phyloP scores from a whole-genome alignment of 2,888 invertebrate species.

The Parthenolecanium corni region DNA sequence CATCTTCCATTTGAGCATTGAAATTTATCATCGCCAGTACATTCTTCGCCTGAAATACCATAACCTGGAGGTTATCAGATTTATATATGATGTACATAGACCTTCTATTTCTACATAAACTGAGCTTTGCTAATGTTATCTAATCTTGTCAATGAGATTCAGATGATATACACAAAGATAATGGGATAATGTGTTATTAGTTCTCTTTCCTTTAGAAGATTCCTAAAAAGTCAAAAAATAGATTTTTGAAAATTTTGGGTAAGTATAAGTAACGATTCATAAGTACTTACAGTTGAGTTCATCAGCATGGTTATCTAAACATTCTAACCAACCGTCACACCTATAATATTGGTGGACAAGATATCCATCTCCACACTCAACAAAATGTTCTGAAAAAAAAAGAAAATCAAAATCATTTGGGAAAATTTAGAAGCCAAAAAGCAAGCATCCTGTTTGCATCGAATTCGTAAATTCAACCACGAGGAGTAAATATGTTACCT shows the following conservation, averaged over 20 bases:
- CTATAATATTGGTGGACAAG: slow-evolving; percentile 37
- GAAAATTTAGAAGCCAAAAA: too few species aligned
- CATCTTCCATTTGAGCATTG: slow-evolving; percentile 41
- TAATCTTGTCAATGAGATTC: too few species aligned
- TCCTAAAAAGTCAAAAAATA: too few species aligned
- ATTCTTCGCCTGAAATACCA: slow-evolving; percentile 34
- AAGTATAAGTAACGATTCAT: too few species aligned
- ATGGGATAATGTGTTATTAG: too few species aligned
- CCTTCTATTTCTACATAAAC: background rate
- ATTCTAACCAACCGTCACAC: slow-evolving; percentile 39
- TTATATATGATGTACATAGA: background rate
- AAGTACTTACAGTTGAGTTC: slow-evolving; percentile 38
- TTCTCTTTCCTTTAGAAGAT: too few species aligned
- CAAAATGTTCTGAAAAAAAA: slow-evolving; percentile 35
- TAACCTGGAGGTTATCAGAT: background rate
- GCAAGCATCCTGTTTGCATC: too few species aligned
- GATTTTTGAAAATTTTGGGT: too few species aligned
- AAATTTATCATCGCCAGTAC: slow-evolving; percentile 36
- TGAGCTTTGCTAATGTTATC: background rate
- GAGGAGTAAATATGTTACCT: too few species aligned
- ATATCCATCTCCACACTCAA: slow-evolving; percentile 36
- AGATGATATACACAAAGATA: too few species aligned
- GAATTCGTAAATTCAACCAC: too few species aligned
- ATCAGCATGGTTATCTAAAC: slow-evolving; percentile 38
- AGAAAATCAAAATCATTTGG: too few species aligned